Conservation (phyloP, 2,888 invertebrate genomes). For the Zhuqinia jingwanae region DNA sequence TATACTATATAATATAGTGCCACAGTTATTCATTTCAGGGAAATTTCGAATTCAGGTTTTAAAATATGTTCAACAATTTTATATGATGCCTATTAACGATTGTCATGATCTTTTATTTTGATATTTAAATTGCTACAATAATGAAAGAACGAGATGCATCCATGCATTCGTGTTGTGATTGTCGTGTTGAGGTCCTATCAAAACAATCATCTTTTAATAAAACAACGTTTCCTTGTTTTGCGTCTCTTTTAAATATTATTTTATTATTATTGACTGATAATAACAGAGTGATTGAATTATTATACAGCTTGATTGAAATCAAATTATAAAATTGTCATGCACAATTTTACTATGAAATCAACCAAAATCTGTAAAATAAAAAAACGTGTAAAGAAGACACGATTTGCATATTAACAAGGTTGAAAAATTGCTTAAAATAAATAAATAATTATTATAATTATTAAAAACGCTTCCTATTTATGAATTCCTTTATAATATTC, state of each 20-base stretch:
- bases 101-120: no score
- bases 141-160: background rate
- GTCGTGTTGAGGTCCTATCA: background rate
- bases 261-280: background rate
- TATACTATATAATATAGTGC: no score
- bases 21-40: no score
- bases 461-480: slow-evolving; percentile 30
- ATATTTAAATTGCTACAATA: no score
- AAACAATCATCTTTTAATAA: background rate
- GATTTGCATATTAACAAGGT: slow-evolving; percentile 7
- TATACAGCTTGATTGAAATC: slow-evolving; percentile 13
- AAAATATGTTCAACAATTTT: no score
- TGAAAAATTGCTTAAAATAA: background rate
- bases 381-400: slow-evolving; percentile 53
- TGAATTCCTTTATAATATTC: background rate
- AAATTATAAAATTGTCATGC: slow-evolving; percentile 11
- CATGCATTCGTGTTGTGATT: background rate
- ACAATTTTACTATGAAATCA: background rate
- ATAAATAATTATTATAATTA: slow-evolving; percentile 24
- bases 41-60: no score
- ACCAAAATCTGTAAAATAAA: background rate
- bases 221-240: background rate
- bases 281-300: slow-evolving; percentile 30
- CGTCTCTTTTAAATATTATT: background rate
- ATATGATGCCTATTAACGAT: no score